Evolutionary conservation across 1,140 invertebrate species (phyloP), one percentile per base, ranked within the genome.

Genomic region (Euura saliciscinereae): DNA sequence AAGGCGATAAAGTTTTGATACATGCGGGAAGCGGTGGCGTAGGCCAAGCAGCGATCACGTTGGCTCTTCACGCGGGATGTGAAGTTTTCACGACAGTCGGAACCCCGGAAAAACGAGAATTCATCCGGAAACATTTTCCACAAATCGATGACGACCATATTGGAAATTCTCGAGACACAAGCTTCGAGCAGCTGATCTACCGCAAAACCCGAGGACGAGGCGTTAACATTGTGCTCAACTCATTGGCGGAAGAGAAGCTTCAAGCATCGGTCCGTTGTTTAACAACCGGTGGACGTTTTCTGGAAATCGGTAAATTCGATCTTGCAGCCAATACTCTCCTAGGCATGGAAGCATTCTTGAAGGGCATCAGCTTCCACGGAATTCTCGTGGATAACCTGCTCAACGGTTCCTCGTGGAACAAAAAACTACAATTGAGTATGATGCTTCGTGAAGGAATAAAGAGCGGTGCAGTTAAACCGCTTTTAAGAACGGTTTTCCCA

Each of bases 221-320:
- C 43, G 94, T 96, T 0, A 92, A 96, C 78, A 85, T 95, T 43
- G 91, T 96, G 2, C 86, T 96, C 0, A 95, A 95, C 84, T 96
- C 94, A 2, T 83, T 96, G 11, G 89, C 94, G 11, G 93, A 94
- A 73, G 94, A 96, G 64, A 94, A 94, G 81, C 85, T 96, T 0
- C 91, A 90, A 79, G 92, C 93, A 0, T 94, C 96, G 75, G 80
- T 97, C 67, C 91, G 96, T 42, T 94, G 96, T 79, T 86, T 99
- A 2, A 91, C 89, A 2, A 82, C 86, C 44, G 86, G 89, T 2
- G 94, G 93, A 2, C 88, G 90, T 43, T 95, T 95, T 83, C 80
- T 95, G 3, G 94, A 95, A 84, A 95, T 95, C 45, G 94, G 94
- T 13, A 94, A 94, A 78, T 93, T 92, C 73, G 93, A 95, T 82